Percentiles rank a stretch among this genome's conserved stretches.
Conservation (phyloP, 2,113 vertebrate genomes). For the Nothocercus julius region DNA sequence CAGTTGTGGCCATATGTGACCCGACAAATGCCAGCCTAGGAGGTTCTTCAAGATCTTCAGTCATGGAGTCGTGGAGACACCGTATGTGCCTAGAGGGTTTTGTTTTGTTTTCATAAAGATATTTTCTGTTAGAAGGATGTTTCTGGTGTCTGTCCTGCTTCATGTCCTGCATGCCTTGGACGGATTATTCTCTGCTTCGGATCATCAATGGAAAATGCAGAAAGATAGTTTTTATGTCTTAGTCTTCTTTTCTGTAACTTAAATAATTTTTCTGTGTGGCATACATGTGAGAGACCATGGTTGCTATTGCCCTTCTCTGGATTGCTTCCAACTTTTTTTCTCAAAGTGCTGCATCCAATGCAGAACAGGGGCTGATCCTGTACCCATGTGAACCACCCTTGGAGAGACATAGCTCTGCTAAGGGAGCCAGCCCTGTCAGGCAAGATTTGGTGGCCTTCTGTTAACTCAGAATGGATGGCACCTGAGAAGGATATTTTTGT, state of each 20-base stretch:
- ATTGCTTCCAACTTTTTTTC: neutral
- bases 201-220: neutral
- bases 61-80: neutral
- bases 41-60: neutral
- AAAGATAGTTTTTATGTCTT: neutral
- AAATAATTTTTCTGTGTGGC: neutral
- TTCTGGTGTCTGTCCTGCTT: neutral
- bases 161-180: neutral
- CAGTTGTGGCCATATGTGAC: rapidly evolving
- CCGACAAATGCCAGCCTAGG: neutral
- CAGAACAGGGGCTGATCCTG: neutral
- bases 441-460: neutral
- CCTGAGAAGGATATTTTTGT: neutral
- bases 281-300: neutral
- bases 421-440: neutral
- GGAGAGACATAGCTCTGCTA: neutral
- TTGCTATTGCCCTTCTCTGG: neutral
- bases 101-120: neutral
- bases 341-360: neutral
- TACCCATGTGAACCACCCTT: too few relatives aligned
- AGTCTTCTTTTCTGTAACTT: neutral
- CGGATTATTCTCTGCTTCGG: neutral
- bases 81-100: neutral
- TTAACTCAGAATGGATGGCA: neutral
- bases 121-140: neutral